phyloP scores from a whole-genome alignment of 2,888 invertebrate species.

The Sphecodes monilicornis region DNA sequence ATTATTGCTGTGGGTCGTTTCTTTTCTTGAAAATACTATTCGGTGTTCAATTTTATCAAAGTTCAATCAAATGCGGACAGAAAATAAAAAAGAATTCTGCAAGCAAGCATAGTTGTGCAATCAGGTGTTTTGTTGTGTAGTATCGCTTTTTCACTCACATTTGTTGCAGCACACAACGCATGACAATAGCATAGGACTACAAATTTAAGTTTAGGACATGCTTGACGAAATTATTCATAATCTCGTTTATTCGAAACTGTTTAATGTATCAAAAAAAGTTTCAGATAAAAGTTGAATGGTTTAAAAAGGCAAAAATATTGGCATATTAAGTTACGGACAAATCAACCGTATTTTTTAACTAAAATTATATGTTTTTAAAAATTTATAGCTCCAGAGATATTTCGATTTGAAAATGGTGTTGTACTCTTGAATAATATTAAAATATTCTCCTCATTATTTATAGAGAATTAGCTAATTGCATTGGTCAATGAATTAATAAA shows the following conservation, averaged over 20 bases:
- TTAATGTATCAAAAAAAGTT: neutral
- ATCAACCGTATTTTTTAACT: too few species aligned
- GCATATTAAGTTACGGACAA: too few species aligned
- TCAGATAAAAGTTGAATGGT: neutral
- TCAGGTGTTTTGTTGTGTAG: neutral
- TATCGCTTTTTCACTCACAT: slow-evolving; percentile 5
- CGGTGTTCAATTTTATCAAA: slow-evolving; percentile 3
- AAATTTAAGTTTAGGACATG: neutral
- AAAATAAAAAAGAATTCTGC: slow-evolving; percentile 9
- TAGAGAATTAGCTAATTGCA: too few species aligned
- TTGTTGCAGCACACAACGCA: slow-evolving; percentile 53
- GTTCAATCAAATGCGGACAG: neutral
- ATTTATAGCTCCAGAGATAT: too few species aligned
- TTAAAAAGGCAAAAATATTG: too few species aligned
- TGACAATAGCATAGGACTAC: slow-evolving; percentile 41
- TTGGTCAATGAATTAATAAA: too few species aligned
- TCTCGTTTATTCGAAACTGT: neutral
- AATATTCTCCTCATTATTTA: too few species aligned
- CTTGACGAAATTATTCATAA: neutral
- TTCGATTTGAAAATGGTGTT: too few species aligned
- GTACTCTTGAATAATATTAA: too few species aligned
- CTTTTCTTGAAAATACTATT: slow-evolving; percentile 42
- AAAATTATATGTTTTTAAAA: too few species aligned
- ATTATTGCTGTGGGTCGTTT: slow-evolving; percentile 68
- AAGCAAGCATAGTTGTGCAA: slow-evolving; percentile 15